Evolutionary conservation across 2,797 vertebrate genomes (phyloP).

Genomic region (Arctocebus calabarensis): DNA sequence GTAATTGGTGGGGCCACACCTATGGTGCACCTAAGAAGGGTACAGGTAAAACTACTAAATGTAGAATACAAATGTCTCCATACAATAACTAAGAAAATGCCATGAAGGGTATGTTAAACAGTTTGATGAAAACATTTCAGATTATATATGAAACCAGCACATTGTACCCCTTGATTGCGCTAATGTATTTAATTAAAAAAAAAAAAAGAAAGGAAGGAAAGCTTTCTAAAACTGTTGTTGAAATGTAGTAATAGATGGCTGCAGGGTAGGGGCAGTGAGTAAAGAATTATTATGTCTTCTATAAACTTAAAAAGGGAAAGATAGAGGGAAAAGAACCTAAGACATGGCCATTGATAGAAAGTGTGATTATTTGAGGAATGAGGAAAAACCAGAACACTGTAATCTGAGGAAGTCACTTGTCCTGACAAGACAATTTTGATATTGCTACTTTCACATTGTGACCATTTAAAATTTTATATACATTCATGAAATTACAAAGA

Average conservation of each 20-base stretch:
- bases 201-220: not conserved
- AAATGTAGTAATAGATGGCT: not conserved
- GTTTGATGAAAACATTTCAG: too few species aligned
- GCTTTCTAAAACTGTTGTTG: not conserved
- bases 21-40: too few species aligned
- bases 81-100: too few species aligned
- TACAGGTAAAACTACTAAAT: too few species aligned
- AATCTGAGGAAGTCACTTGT: not conserved
- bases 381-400: not conserved
- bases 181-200: too few species aligned
- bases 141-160: too few species aligned
- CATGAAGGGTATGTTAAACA: too few species aligned
- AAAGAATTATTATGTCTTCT: not conserved
- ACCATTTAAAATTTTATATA: conserved; percentile 5
- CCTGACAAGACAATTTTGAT: not conserved
- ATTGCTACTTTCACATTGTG: not conserved
- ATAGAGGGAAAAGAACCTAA: not conserved
- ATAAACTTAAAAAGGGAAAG: conserved; percentile 23
- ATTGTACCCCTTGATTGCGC: too few species aligned
- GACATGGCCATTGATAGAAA: not conserved
- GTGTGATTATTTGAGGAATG: not conserved
- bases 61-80: too few species aligned
- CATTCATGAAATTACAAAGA: not conserved
- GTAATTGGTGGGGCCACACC: too few species aligned
- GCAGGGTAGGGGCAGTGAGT: not conserved